Percentiles rank a stretch among this genome's conserved stretches.
These are phyloP conservation scores for Lepus townsendii DNA, from an alignment of 2,797 vertebrate species.

Conservation along the genomic window DNA sequence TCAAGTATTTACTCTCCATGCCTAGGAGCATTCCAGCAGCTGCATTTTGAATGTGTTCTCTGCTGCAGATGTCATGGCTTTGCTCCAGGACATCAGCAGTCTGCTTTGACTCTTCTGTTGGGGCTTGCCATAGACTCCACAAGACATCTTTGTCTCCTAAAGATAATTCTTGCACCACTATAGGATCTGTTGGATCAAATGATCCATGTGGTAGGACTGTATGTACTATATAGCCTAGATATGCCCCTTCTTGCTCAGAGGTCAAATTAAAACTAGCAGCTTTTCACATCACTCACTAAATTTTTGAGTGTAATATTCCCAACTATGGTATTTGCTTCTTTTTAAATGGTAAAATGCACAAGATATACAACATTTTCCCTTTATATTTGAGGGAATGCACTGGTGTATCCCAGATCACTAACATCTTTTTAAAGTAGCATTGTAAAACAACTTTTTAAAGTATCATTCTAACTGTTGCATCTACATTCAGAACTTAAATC, in stretches of 20 bases:
- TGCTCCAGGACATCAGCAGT: background rate
- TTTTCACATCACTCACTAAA: background rate
- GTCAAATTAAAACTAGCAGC: background rate
- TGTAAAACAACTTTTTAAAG: too few species aligned
- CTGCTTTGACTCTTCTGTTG: constrained; percentile 17
- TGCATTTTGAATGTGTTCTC: background rate
- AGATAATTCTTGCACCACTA: constrained; percentile 7
- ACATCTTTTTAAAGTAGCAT: too few species aligned
- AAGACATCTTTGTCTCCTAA: background rate
- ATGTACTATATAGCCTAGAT: background rate
- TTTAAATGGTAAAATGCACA: background rate
- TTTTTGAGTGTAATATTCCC: background rate
- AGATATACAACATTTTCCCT: background rate
- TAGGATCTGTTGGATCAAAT: background rate
- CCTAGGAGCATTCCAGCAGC: background rate
- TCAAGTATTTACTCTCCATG: background rate
- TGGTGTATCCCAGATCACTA: background rate
- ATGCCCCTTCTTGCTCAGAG: background rate
- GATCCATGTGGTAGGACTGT: background rate
- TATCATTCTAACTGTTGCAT: too few species aligned
- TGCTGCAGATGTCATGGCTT: background rate
- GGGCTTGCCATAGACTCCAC: background rate
- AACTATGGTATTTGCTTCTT: background rate
- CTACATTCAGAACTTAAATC: constrained; percentile 3
- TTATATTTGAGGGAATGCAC: background rate